These are phyloP conservation scores for Pampusana beccarii DNA, from an alignment of 2,113 vertebrate genomes.

Conservation along the genomic window DNA sequence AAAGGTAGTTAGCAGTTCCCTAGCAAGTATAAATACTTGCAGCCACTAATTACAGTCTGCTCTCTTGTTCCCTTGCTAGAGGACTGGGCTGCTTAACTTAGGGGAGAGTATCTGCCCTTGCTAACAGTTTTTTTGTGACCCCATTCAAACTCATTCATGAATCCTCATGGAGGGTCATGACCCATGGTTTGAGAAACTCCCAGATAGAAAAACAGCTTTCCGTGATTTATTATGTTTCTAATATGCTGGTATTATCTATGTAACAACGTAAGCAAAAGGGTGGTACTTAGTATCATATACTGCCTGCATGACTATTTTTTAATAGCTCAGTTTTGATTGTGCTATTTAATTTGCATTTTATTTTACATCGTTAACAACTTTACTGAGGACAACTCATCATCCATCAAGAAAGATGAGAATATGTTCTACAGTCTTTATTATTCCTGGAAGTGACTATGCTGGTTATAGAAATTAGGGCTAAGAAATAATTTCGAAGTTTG, in stretches of 20 bases:
- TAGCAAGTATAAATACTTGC: conserved; percentile 48
- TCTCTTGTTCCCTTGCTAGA: conserved; percentile 18
- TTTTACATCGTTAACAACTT: conserved; percentile 51
- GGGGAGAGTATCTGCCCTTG: neutral
- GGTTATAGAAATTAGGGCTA: conserved; percentile 5
- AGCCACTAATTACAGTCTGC: conserved; percentile 56
- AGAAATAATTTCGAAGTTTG: conserved; percentile 31
- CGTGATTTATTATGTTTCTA: conserved; percentile 15
- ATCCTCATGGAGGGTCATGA: neutral
- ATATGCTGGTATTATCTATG: neutral
- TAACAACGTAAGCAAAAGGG: neutral
- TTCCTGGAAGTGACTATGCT: conserved; percentile 18
- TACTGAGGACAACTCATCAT: conserved; percentile 25
- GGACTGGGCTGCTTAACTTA: neutral
- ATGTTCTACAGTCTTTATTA: conserved; percentile 46
- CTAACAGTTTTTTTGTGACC: conserved; percentile 1
- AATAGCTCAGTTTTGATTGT: conserved; percentile 55
- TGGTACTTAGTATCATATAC: neutral
- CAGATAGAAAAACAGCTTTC: neutral
- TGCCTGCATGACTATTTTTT: conserved; percentile 11
- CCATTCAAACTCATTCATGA: neutral
- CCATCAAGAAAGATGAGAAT: conserved; percentile 45
- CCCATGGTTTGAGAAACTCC: conserved; percentile 11
- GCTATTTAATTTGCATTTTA: conserved; percentile 68
- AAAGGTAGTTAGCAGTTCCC: conserved; percentile 58